phyloP scores from a whole-genome alignment of 2,113 vertebrate genomes.

The Plestiodon gilberti region DNA sequence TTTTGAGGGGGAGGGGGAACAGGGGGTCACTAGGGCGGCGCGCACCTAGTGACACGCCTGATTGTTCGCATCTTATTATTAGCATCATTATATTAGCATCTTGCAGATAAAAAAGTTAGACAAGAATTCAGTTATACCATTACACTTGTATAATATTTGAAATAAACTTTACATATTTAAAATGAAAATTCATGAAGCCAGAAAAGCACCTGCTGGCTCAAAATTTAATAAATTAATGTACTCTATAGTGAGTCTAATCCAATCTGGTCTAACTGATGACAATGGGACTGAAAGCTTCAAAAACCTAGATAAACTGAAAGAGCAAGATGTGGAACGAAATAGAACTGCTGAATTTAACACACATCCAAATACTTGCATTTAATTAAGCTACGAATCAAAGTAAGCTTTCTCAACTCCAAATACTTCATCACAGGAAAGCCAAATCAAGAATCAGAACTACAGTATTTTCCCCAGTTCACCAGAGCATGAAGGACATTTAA shows the following conservation, averaged over 20 bases:
- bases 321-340: not conserved
- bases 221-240: not conserved
- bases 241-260: not conserved
- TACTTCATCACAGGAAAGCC: not conserved
- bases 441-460: not conserved
- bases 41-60: too few relatives aligned
- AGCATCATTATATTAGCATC: not conserved
- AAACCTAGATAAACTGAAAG: not conserved
- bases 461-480: not conserved
- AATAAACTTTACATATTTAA: not conserved
- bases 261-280: not conserved
- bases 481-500: not conserved
- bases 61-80: too few relatives aligned
- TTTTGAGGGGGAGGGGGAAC: too few relatives aligned
- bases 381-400: not conserved
- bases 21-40: too few relatives aligned
- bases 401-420: too few relatives aligned
- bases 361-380: not conserved
- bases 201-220: not conserved
- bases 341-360: not conserved
- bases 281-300: not conserved
- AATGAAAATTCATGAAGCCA: not conserved
- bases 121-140: not conserved
- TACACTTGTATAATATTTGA: not conserved
- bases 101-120: not conserved